A percentile compares a stretch with the other conserved stretches of the same genome.
These are phyloP conservation scores for Stenodera caucasica DNA, from an alignment of 2,888 invertebrate species.

Conservation along the genomic window DNA sequence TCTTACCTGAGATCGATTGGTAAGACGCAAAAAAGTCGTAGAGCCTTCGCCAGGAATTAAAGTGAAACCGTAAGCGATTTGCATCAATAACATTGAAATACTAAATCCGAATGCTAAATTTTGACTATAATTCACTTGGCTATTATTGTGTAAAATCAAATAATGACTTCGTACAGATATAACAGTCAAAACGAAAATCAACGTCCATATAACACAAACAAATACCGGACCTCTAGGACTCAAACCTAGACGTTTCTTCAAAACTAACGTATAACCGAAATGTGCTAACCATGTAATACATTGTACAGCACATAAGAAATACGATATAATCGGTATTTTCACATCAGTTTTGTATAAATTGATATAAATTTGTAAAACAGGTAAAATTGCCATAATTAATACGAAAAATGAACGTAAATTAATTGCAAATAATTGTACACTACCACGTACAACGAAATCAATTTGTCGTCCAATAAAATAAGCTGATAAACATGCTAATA, in stretches of 20 bases:
- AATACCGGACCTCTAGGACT: constrained; percentile 75
- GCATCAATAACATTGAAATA: constrained; percentile 64
- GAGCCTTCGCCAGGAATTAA: constrained; percentile 66
- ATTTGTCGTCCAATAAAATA: constrained; percentile 76
- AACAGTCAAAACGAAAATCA: constrained; percentile 67
- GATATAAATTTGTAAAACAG: constrained; percentile 69
- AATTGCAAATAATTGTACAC: constrained; percentile 65
- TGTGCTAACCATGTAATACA: constrained; percentile 82
- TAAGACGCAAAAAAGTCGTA: constrained; percentile 54
- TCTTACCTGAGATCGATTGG: constrained; percentile 41
- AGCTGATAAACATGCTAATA: constrained; percentile 77
- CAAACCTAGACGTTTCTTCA: constrained; percentile 65
- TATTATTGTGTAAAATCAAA: not conserved
- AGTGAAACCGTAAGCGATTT: constrained; percentile 70
- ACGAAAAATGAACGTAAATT: constrained; percentile 67
- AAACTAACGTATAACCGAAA: constrained; percentile 70
- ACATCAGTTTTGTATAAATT: constrained; percentile 59
- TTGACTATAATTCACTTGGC: constrained; percentile 42
- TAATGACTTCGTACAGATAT: constrained; percentile 69
- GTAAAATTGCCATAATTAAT: constrained; percentile 66
- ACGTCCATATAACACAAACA: constrained; percentile 69
- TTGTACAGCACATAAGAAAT: constrained; percentile 70
- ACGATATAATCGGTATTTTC: constrained; percentile 66
- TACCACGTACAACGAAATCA: constrained; percentile 65
- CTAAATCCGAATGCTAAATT: constrained; percentile 62